Percentiles rank a stretch among this genome's conserved stretches.
Conservation (phyloP, 2,888 invertebrate genomes). For the Chrysotoxum bicinctum region DNA sequence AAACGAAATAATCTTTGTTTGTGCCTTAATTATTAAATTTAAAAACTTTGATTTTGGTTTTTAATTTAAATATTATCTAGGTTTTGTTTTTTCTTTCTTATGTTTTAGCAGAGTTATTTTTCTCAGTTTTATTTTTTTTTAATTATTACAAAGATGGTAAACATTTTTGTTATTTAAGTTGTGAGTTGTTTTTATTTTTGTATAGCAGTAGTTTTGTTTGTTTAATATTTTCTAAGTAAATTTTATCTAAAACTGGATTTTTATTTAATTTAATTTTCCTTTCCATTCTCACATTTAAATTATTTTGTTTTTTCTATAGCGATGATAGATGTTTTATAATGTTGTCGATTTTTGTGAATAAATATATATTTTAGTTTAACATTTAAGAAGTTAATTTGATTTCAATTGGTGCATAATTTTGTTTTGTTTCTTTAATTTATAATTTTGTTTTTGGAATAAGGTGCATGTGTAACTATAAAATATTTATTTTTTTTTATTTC, state of each 20-base stretch:
- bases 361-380: conserved; percentile 14
- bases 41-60: conserved; percentile 15
- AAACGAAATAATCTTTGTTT: conserved; percentile 40
- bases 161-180: conserved; percentile 25
- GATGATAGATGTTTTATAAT: conserved; percentile 10
- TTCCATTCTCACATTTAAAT: neutral
- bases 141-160: conserved; percentile 44
- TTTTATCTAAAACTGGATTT: conserved; percentile 56
- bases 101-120: conserved; percentile 43
- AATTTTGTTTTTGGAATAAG: conserved; percentile 41
- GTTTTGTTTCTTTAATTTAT: conserved; percentile 19
- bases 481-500: neutral
- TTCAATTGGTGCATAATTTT: conserved; percentile 56
- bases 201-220: conserved; percentile 30
- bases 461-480: conserved; percentile 49
- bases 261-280: neutral
- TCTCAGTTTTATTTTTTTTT: conserved; percentile 27
- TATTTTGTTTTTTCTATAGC: neutral
- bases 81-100: conserved; percentile 40
- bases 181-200: neutral
- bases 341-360: conserved; percentile 2
- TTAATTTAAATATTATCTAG: conserved; percentile 29
- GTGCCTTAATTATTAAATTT: conserved; percentile 52
- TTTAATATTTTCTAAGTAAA: conserved; percentile 60
- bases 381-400: conserved; percentile 45